A percentile compares a stretch with the other conserved stretches of the same genome.
Conservation (phyloP, 2,797 vertebrate genomes). For the Peromyscus melanophrys region DNA sequence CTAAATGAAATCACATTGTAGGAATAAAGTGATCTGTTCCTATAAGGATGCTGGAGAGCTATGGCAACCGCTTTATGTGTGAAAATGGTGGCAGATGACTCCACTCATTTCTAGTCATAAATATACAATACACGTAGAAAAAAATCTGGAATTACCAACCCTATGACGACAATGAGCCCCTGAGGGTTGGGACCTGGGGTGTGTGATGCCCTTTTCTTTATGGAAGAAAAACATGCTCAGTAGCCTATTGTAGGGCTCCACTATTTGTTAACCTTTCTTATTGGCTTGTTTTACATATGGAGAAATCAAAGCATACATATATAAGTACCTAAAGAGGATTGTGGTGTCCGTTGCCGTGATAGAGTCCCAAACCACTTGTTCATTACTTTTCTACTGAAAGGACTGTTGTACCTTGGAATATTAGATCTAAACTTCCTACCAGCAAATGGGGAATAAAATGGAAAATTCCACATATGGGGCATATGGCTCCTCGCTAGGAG, state of each 20-base stretch:
- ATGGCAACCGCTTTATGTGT: neutral
- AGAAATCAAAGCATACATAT: conserved; percentile 52
- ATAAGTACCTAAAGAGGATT: conserved; percentile 29
- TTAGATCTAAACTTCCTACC: conserved; percentile 84
- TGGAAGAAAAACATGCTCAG: conserved; percentile 19
- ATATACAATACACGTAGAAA: neutral
- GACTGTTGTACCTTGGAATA: conserved; percentile 78
- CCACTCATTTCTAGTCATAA: neutral
- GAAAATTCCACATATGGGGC: conserved; percentile 85
- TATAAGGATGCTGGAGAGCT: neutral
- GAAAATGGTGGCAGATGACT: neutral
- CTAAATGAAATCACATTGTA: neutral
- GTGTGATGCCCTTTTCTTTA: neutral
- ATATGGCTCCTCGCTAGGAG: conserved; percentile 86
- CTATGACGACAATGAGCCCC: neutral
- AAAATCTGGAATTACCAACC: neutral
- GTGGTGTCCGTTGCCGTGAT: neutral
- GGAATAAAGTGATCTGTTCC: neutral
- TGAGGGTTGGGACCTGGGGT: neutral
- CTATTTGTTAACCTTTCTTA: neutral
- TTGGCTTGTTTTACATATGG: neutral
- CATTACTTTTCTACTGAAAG: conserved; percentile 73
- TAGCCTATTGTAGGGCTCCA: neutral
- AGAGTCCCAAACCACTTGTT: conserved; percentile 49
- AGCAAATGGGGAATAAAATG: conserved; percentile 85